Conservation (phyloP, 2,888 invertebrate genomes). For the Drosophila mayaguana region DNA sequence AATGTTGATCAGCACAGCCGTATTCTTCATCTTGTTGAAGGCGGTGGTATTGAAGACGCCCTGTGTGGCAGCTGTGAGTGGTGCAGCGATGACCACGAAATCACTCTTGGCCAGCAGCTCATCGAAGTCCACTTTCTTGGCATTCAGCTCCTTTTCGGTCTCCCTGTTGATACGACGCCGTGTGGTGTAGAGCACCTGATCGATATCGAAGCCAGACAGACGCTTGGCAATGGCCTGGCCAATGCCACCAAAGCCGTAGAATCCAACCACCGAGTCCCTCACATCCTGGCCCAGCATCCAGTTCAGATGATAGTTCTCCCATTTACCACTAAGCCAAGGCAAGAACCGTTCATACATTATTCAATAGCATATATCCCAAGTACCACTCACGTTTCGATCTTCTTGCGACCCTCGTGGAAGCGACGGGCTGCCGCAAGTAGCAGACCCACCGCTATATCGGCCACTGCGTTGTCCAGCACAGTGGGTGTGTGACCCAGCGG, state of each 20-base stretch:
- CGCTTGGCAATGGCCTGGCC: slow-evolving; percentile 91
- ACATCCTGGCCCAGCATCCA: slow-evolving; percentile 94
- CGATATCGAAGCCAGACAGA: slow-evolving; percentile 90
- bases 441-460: slow-evolving; percentile 92
- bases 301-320: slow-evolving; percentile 89
- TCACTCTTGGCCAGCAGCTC: slow-evolving; percentile 89
- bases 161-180: slow-evolving; percentile 87
- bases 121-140: slow-evolving; percentile 88
- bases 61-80: slow-evolving; percentile 88
- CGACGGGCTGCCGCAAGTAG: slow-evolving; percentile 91
- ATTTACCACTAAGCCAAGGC: slow-evolving; percentile 86
- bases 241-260: slow-evolving; percentile 93
- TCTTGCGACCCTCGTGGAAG: slow-evolving; percentile 90
- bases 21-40: slow-evolving; percentile 91
- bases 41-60: slow-evolving; percentile 89
- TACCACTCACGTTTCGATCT: slow-evolving; percentile 86
- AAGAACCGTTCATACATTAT: background rate
- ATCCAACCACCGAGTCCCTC: slow-evolving; percentile 91
- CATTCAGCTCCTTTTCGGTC: slow-evolving; percentile 85
- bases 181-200: slow-evolving; percentile 90
- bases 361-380: background rate
- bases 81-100: slow-evolving; percentile 89
- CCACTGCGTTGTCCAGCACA: slow-evolving; percentile 91
- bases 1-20: slow-evolving; percentile 90
- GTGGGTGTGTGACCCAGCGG: slow-evolving; percentile 92